Evolutionary conservation across 2,797 vertebrate species (phyloP).

Genomic region (Coreius guichenoti): DNA sequence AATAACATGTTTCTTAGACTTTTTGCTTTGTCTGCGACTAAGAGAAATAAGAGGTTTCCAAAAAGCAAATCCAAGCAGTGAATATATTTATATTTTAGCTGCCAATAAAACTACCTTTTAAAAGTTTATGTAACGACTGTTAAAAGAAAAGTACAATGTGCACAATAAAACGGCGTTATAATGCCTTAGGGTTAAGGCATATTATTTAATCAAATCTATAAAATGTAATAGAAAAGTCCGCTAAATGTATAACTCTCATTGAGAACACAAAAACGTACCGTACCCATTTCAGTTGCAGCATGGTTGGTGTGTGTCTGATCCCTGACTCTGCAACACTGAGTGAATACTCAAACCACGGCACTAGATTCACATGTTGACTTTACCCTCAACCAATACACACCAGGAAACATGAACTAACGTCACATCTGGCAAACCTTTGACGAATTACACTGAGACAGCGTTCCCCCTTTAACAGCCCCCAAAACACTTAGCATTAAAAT

Average conservation of each 20-base stretch:
- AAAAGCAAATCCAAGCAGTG: not conserved
- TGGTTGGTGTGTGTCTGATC: conserved; percentile 58
- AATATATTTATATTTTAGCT: not conserved
- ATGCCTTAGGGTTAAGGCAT: not conserved
- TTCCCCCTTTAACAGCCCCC: not conserved
- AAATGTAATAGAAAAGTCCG: not conserved
- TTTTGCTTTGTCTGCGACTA: not conserved
- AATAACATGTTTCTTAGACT: not conserved
- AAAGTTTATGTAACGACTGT: not conserved
- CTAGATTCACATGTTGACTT: conserved; percentile 8
- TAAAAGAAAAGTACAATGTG: not conserved
- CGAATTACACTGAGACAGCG: not conserved
- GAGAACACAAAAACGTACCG: conserved; percentile 65
- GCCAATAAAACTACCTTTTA: not conserved
- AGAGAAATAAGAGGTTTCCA: not conserved
- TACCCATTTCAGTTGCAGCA: conserved; percentile 80
- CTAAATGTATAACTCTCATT: not conserved
- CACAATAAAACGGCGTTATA: not conserved
- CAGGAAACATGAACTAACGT: conserved; percentile 30
- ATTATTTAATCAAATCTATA: not conserved
- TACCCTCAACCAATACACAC: conserved; percentile 21
- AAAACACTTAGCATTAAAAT: not conserved
- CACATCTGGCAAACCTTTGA: conserved; percentile 8
- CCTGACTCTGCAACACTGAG: conserved; percentile 1
- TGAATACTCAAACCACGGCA: not conserved